Conservation (phyloP, 2,888 invertebrate species). For the Caenorhabditis sp. region DNA sequence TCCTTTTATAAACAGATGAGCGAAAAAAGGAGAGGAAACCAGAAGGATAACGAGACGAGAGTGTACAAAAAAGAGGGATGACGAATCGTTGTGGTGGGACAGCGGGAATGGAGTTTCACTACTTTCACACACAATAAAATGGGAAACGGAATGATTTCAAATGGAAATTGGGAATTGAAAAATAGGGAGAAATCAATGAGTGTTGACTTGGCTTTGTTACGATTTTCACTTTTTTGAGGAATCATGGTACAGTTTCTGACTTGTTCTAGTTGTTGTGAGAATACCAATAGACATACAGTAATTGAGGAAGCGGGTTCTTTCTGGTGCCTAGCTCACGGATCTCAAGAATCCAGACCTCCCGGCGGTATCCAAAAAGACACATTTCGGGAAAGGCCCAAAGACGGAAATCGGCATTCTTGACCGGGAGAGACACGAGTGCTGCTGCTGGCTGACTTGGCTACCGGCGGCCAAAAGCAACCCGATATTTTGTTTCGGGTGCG, state of each 20-base stretch:
- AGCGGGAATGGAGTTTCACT: conserved; percentile 20
- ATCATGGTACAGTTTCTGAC: too few relatives aligned
- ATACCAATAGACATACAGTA: too few relatives aligned
- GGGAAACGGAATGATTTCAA: conserved; percentile 7
- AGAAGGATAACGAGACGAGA: conserved; percentile 40
- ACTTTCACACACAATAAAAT: conserved; percentile 31
- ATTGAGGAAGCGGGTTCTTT: too few relatives aligned
- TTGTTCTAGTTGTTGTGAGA: too few relatives aligned
- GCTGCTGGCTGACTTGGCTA: conserved; percentile 8
- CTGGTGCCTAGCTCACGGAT: too few relatives aligned
- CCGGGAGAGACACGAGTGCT: conserved; percentile 33
- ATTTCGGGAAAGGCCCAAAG: conserved; percentile 23
- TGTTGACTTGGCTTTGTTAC: too few relatives aligned
- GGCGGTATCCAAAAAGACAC: conserved; percentile 10
- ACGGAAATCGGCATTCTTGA: conserved; percentile 52
- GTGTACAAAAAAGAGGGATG: conserved; percentile 21
- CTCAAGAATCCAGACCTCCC: conserved; percentile 23
- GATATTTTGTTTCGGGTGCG: conserved; percentile 51
- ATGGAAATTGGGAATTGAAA: conserved; percentile 1
- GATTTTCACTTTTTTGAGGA: too few relatives aligned
- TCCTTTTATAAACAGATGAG: conserved; percentile 53
- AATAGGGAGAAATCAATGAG: background rate
- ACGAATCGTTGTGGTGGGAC: conserved; percentile 5
- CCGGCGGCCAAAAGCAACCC: conserved; percentile 35
- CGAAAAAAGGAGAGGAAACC: conserved; percentile 35